Evolutionary conservation across 2,113 vertebrate species (phyloP), one percentile per base, ranked within the genome.

Genomic region (Xiphophorus couchianus): DNA sequence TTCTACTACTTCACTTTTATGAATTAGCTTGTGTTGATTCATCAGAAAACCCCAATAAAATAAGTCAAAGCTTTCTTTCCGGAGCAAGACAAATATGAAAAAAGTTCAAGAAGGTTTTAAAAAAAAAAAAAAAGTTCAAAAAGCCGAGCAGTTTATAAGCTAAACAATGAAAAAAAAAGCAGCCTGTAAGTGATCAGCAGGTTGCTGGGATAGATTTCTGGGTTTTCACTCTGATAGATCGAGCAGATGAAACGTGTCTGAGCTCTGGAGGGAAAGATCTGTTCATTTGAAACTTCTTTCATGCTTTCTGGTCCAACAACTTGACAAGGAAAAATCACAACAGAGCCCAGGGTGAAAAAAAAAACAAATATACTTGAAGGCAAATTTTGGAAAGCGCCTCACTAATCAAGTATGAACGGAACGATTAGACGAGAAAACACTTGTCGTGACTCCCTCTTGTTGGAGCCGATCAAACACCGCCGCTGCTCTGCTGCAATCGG

Each of bases 211-310:
- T 78, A 28, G 74, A 88, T 88, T 83, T 80, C 66, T 28, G 76
- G 7, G n/a, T 5, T 0, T 69, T 12, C 58, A 77, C 79, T 84
- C 82, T 78, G 70, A 74, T 48, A 73, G 84, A 88, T 77, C 81
- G 84, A 88, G 80, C 81, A 62, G 30, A 63, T 68, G 61, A 89
- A 76, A 85, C 73, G 51, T 33, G 76, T 79, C 83, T 17, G 69
- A 82, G 76, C 77, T 79, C 73, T 4, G 22, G 8, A 58, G 68
- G 82, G 81, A 86, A 69, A 44, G 44, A 72, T 74, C 74, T 42
- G 80, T 73, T 82, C 82, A 72, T 73, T 66, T 68, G 30, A 77
- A 71, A 75, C 80, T 84, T 73, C 70, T 85, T 85, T 80, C 80
- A 79, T n/a, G 48, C 77, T 86, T 72, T 39, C 73, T 77, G 80